Conservation (phyloP, 1,140 invertebrate species). For the Drosophila grimshawi region DNA sequence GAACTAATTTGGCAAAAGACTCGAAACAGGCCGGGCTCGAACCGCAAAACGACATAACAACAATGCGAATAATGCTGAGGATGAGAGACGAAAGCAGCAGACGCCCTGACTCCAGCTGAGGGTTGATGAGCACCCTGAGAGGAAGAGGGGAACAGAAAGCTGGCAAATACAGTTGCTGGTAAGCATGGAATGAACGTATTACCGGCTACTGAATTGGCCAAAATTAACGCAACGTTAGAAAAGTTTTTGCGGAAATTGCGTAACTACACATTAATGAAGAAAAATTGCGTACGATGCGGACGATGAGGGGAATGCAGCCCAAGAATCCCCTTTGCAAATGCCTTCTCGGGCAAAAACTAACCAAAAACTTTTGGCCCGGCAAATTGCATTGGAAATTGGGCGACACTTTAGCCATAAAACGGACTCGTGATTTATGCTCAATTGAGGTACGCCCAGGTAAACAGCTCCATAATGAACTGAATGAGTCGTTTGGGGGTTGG, state of each 20-base stretch:
- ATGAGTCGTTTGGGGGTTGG: neutral
- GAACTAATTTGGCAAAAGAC: conserved; percentile 82
- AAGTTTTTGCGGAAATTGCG: conserved; percentile 76
- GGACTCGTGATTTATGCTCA: conserved; percentile 72
- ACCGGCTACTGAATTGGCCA: conserved; percentile 64
- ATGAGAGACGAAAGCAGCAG: conserved; percentile 3
- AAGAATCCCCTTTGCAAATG: too few species aligned
- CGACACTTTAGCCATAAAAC: conserved; percentile 79
- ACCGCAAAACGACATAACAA: conserved; percentile 74
- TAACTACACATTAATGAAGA: conserved; percentile 82
- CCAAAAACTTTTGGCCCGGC: conserved; percentile 44
- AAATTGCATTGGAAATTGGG: conserved; percentile 66
- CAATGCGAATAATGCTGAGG: conserved; percentile 34
- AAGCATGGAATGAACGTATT: conserved; percentile 13
- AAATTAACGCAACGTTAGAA: conserved; percentile 76
- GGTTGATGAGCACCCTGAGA: conserved; percentile 3
- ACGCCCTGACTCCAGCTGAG: neutral
- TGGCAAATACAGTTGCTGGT: conserved; percentile 42
- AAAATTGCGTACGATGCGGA: conserved; percentile 55
- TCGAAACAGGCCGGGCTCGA: conserved; percentile 72
- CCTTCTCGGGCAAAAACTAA: conserved; percentile 11
- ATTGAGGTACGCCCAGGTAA: conserved; percentile 73
- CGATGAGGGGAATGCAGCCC: neutral
- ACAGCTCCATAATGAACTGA: conserved; percentile 71
- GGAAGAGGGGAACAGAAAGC: neutral